phyloP scores from a whole-genome alignment of 2,888 invertebrate species.

The Cephus rjabovi region DNA sequence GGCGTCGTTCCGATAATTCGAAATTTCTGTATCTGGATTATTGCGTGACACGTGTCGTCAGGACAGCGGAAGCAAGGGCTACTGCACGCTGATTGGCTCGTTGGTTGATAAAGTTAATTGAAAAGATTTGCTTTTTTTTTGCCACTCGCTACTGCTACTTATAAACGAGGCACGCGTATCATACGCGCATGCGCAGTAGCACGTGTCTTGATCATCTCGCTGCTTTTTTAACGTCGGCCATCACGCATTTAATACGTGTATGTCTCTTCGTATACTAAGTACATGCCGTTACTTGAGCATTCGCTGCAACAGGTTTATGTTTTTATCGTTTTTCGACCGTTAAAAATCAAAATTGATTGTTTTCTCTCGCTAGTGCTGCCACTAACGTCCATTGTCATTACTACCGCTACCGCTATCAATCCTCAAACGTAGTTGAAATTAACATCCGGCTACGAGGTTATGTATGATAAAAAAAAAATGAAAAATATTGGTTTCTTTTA shows the following conservation, averaged over 20 bases:
- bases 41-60: constrained; percentile 24
- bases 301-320: background rate
- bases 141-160: constrained; percentile 35
- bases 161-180: background rate
- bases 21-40: constrained; percentile 13
- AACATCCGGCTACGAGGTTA: background rate
- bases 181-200: background rate
- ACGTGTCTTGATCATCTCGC: background rate
- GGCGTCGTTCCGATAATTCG: constrained; percentile 25
- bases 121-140: constrained; percentile 63
- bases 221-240: background rate
- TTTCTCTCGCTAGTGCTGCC: background rate
- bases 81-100: constrained; percentile 65
- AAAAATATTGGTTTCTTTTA: too few species aligned
- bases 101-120: constrained; percentile 58
- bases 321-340: background rate
- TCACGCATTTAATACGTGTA: background rate
- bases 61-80: constrained; percentile 58
- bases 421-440: background rate
- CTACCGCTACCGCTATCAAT: background rate
- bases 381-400: background rate
- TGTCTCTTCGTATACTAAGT: background rate
- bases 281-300: background rate
- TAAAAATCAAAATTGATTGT: background rate
- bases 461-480: too few species aligned